Conservation (phyloP, 2,797 vertebrate genomes). For the Alcedo quadribrachys region DNA sequence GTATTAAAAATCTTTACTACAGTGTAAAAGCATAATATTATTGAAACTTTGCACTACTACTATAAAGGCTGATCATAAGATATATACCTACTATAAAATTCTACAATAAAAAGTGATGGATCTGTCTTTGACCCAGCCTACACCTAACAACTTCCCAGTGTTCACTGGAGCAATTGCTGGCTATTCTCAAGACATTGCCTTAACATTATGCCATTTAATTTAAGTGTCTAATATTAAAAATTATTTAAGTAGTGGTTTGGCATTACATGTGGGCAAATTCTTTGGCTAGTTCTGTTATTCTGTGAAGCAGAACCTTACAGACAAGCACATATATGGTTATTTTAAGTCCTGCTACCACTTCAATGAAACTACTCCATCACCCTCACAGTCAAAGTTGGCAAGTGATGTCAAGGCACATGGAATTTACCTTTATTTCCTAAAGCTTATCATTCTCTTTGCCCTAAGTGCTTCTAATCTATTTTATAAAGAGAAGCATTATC, state of each 20-base stretch:
- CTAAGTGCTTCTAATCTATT: neutral
- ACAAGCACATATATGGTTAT: neutral
- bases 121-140: neutral
- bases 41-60: neutral
- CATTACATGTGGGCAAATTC: neutral
- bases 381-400: neutral
- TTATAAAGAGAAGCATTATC: neutral
- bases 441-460: neutral
- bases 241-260: neutral
- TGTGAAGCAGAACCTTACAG: neutral
- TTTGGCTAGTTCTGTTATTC: neutral
- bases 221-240: neutral
- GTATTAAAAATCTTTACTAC: neutral
- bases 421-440: neutral
- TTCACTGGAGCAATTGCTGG: neutral
- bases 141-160: neutral
- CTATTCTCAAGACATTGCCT: neutral
- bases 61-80: neutral
- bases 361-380: neutral
- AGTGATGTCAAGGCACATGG: neutral
- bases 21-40: neutral
- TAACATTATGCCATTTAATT: neutral
- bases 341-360: neutral
- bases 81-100: neutral
- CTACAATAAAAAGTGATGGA: neutral